Conservation (phyloP, 2,113 vertebrate species). For the Pelobates fuscus region DNA sequence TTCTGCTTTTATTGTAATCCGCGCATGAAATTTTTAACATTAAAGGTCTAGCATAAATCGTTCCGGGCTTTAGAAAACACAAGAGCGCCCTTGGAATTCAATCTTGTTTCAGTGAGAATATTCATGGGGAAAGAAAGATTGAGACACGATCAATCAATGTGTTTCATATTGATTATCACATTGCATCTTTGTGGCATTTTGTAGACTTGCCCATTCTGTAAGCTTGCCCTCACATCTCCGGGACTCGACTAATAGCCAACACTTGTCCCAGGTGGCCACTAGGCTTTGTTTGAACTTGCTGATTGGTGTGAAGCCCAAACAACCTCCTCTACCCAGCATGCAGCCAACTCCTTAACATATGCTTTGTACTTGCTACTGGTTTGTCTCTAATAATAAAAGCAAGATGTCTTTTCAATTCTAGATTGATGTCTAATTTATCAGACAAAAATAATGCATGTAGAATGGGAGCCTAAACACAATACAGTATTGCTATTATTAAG, state of each 20-base stretch:
- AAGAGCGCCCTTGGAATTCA: conserved; percentile 15
- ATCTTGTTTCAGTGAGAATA: conserved; percentile 42
- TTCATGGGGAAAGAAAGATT: conserved; percentile 25
- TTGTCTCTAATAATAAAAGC: conserved; percentile 70
- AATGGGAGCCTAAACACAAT: conserved; percentile 53
- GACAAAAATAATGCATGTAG: conserved; percentile 58
- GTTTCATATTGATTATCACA: conserved; percentile 54
- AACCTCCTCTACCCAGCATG: conserved; percentile 60
- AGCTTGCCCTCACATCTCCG: conserved; percentile 57
- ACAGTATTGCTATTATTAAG: background rate
- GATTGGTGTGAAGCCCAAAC: conserved; percentile 63
- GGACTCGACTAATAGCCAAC: conserved; percentile 62
- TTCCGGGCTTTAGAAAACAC: conserved; percentile 33
- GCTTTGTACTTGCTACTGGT: conserved; percentile 63
- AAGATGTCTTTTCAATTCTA: conserved; percentile 69
- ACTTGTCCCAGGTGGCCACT: conserved; percentile 54
- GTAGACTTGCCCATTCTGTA: conserved; percentile 58
- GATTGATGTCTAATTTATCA: conserved; percentile 61
- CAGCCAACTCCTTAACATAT: conserved; percentile 60
- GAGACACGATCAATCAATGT: conserved; percentile 56
- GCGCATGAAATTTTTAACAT: conserved; percentile 53
- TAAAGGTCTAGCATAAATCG: conserved; percentile 56
- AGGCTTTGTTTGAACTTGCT: conserved; percentile 63
- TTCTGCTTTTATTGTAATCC: conserved; percentile 54
- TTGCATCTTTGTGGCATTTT: conserved; percentile 57